Base-by-base conservation (phyloP, 2,888 invertebrate genomes). In the Tipula unca region DNA sequence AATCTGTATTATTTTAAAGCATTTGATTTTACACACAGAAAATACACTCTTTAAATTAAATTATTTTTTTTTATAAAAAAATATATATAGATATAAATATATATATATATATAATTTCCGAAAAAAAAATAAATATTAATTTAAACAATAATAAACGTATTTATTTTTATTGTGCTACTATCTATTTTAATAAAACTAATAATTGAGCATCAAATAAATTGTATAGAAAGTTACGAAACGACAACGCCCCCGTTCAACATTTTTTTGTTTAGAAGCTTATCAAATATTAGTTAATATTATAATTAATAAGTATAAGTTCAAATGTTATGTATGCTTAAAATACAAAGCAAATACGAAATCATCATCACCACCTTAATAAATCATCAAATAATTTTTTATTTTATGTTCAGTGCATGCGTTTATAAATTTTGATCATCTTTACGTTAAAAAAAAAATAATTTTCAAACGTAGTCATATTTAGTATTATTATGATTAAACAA, bases 1-100 rank as follows among this genome's bases (percentile, higher is more conserved):
- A 83, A 32, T 83, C 32, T 83, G 83, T 83, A 83, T 83, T 83
- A 83, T 83, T 83, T 83, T 83, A 83, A n/a, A 83, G 83, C 83
- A 83, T 83, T 83, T 69, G 25, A 25, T 25, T 69, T 69, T 69
- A 69, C 69, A 69, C 20, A 54, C 6, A 54, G 32, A 32, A 32
- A 54, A 17, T 54, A 69, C 69, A 25, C 69, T 69, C 14, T 83
- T 83, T 32, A 35, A 83, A 83, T 32, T 83, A 32, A 83, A 83
- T n/a, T 83, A n/a, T 32, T 83, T 83, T 83, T 83, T 83, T 83
- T 32, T 83, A 29, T 29, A 83, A n/a, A 32, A 83, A 83, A 32
- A 32, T 29, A n/a, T n/a, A n/a, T n/a, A n/a, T n/a, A n/a, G n/a
- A n/a, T n/a, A n/a, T n/a, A 82, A 29, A 83, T 32, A 82, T 32